Percentiles rank a stretch among this genome's conserved stretches.
phyloP scores from a whole-genome alignment of 2,113 vertebrate genomes.

The Oxygymnocypris stewartii region DNA sequence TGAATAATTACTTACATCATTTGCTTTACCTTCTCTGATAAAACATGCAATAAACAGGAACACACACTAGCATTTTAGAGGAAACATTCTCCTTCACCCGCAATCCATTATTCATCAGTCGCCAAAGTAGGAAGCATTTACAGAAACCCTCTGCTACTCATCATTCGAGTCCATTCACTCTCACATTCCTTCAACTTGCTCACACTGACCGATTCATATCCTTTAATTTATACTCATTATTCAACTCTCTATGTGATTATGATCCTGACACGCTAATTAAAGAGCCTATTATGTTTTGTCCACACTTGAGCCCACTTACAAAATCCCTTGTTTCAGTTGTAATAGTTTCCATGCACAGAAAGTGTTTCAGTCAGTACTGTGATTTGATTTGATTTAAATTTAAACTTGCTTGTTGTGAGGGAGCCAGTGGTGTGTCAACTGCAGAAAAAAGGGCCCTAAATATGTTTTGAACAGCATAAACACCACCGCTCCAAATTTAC shows the following conservation, averaged over 20 bases:
- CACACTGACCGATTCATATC: slow-evolving; percentile 14
- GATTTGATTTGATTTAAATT: background rate
- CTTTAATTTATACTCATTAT: slow-evolving; percentile 23
- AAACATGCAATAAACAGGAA: background rate
- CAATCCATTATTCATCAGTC: background rate
- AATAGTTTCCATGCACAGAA: background rate
- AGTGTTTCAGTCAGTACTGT: background rate
- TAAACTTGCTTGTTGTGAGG: background rate
- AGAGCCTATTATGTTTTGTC: background rate
- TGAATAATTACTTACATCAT: background rate
- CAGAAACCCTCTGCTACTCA: background rate
- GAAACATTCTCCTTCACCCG: no score
- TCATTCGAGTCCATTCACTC: slow-evolving; percentile 10
- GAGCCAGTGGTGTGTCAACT: no score
- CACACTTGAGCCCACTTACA: background rate
- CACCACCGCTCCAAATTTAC: background rate
- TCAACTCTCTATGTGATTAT: slow-evolving; percentile 10
- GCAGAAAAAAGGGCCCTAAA: no score
- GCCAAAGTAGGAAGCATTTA: background rate
- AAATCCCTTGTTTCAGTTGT: background rate
- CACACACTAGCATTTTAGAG: background rate
- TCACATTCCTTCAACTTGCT: background rate
- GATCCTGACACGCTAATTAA: background rate
- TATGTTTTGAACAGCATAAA: no score
- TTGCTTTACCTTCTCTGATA: background rate